A percentile compares a stretch with the other conserved stretches of the same genome.
These are phyloP conservation scores for Allophyes oxyacanthae DNA, from an alignment of 2,888 invertebrate species.

Conservation along the genomic window DNA sequence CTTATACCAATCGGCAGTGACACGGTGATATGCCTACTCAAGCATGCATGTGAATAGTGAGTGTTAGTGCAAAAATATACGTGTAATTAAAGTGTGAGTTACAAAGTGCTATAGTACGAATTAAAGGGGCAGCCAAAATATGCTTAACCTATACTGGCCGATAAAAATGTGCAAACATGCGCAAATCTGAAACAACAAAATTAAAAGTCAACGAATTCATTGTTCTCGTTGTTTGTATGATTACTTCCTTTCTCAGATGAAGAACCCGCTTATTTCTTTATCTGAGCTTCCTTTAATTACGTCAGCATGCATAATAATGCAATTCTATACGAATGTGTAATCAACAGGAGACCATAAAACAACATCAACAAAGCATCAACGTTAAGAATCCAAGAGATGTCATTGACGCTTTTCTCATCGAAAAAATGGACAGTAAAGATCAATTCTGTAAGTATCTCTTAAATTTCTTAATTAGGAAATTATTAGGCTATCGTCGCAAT, in stretches of 20 bases:
- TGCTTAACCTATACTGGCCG: neutral
- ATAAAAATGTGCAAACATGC: neutral
- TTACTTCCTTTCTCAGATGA: neutral
- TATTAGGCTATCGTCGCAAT: too few species aligned
- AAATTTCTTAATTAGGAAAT: neutral
- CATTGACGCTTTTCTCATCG: constrained; percentile 91
- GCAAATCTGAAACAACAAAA: neutral
- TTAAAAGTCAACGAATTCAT: neutral
- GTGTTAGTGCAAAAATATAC: too few species aligned
- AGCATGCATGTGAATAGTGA: too few species aligned
- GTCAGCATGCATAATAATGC: constrained; percentile 7
- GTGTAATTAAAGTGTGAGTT: too few species aligned
- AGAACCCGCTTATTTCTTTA: too few species aligned
- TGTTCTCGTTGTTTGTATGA: neutral
- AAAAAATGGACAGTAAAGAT: constrained; percentile 84
- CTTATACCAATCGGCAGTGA: too few species aligned
- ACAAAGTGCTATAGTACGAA: too few species aligned
- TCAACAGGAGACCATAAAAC: constrained; percentile 85
- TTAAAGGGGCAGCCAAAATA: too few species aligned
- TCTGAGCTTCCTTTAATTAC: constrained; percentile 13
- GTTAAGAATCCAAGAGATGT: constrained; percentile 88
- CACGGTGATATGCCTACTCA: too few species aligned
- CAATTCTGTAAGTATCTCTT: constrained; percentile 57
- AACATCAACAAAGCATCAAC: constrained; percentile 84
- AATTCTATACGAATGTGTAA: constrained; percentile 14